Evolutionary conservation across 1,140 invertebrate species (phyloP), one percentile per base, ranked within the genome.

Genomic region (Oryctes rhinoceros): DNA sequence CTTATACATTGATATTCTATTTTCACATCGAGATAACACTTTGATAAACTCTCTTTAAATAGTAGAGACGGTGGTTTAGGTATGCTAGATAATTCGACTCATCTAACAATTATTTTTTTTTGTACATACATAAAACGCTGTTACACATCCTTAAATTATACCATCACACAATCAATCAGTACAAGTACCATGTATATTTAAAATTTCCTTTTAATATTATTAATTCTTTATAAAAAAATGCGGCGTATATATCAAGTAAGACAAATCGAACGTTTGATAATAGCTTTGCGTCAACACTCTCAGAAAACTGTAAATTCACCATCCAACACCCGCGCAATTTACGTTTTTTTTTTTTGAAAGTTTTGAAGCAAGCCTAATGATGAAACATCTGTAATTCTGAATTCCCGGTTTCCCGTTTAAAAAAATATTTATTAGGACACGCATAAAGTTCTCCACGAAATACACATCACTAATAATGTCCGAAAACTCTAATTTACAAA

Each of bases 1-100:
- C 6, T 59, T 59, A 59, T 59, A 59, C 18, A 18, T 30, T 15
- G 15, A 7, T 59, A 59, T 18, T 59, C 18, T 59, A 18, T 18
- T 59, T 59, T 59, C 53, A 59, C 53, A 59, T 18, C 53, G 18
- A 59, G 53, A 59, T 59, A 59, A 59, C 53, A 59, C 18, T 59
- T 59, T 59, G 13, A 53, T 53, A 53, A 53, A 15, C 13, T 53
- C 49, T 53, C 49, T 18, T 18, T 15, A 13, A 13, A 4, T 13
- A 13, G 13, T 13, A 18, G 49, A 53, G n/a, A 53, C 11, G n/a
- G 11, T 53, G 13, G 13, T n/a, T 6, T 59, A n/a, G 5, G 53
- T 15, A 59, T 59, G 15, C 53, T 59, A 59, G 53, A 59, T 18
- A 59, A 18, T 59, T 59, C 18, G 53, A 59, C 18, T 59, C 53